These are phyloP conservation scores for Ferrisia virgata DNA, from an alignment of 2,888 invertebrate genomes.

Conservation along the genomic window DNA sequence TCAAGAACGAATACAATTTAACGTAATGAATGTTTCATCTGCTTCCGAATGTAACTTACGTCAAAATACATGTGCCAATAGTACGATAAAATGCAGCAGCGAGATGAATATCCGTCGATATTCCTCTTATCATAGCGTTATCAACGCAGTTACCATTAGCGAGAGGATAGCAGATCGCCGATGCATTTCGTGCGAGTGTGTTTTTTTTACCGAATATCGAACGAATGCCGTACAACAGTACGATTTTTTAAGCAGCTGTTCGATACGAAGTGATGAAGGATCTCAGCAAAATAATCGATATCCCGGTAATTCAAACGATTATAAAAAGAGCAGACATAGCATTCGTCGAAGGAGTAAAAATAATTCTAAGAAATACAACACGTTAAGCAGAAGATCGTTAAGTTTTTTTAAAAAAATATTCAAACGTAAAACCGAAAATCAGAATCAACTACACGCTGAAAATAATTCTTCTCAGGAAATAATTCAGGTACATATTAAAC, in stretches of 20 bases:
- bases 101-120: background rate
- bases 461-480: background rate
- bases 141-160: background rate
- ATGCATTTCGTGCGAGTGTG: background rate
- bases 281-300: background rate
- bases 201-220: background rate
- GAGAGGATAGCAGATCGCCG: background rate
- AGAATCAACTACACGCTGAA: background rate
- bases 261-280: background rate
- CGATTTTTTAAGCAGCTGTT: background rate
- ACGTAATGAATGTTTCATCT: background rate
- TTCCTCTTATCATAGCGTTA: background rate
- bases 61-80: background rate
- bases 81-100: background rate
- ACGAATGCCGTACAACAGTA: background rate
- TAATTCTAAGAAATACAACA: background rate
- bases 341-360: background rate
- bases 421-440: background rate
- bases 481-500: background rate
- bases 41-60: background rate
- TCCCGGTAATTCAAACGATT: background rate
- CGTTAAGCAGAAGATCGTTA: background rate
- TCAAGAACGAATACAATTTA: background rate
- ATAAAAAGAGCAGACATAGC: background rate
- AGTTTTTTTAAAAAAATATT: slow-evolving; percentile 13